These are phyloP conservation scores for Theretra japonica DNA, from an alignment of 2,888 invertebrate species.

Conservation along the genomic window DNA sequence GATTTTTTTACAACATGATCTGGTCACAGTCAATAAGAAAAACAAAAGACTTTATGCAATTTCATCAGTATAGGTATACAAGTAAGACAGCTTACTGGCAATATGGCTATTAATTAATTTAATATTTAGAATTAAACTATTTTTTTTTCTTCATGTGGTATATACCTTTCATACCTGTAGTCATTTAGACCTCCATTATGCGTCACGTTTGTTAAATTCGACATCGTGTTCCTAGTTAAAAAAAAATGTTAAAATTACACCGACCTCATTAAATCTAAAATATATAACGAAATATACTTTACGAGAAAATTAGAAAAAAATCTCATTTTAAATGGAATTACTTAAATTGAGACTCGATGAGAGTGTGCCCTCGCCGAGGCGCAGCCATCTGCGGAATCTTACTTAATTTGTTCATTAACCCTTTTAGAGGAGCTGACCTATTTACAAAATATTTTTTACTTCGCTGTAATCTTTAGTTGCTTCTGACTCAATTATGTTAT, in stretches of 20 bases:
- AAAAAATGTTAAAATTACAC: background rate
- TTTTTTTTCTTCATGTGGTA: too few relatives aligned
- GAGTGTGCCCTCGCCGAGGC: conserved; percentile 35
- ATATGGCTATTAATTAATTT: too few relatives aligned
- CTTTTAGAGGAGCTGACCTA: conserved; percentile 41
- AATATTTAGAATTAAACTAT: too few relatives aligned
- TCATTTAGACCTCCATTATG: too few relatives aligned
- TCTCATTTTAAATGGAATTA: conserved; percentile 43
- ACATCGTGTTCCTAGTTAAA: background rate
- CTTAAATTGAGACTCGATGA: conserved; percentile 31
- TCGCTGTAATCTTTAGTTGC: conserved; percentile 24
- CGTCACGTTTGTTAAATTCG: too few relatives aligned
- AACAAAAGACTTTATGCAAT: too few relatives aligned
- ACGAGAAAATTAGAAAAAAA: conserved; percentile 30
- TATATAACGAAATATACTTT: background rate
- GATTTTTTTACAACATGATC: too few relatives aligned
- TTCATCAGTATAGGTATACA: too few relatives aligned
- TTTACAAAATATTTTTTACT: conserved; percentile 38
- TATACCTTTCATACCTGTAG: too few relatives aligned
- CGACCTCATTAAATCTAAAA: background rate
- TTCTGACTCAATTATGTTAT: background rate
- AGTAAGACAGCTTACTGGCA: too few relatives aligned
- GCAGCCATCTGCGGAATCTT: conserved; percentile 44
- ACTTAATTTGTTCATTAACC: conserved; percentile 54
- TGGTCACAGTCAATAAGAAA: too few relatives aligned